Base-by-base conservation (phyloP, 2,113 vertebrate genomes). In the Limanda limanda region DNA sequence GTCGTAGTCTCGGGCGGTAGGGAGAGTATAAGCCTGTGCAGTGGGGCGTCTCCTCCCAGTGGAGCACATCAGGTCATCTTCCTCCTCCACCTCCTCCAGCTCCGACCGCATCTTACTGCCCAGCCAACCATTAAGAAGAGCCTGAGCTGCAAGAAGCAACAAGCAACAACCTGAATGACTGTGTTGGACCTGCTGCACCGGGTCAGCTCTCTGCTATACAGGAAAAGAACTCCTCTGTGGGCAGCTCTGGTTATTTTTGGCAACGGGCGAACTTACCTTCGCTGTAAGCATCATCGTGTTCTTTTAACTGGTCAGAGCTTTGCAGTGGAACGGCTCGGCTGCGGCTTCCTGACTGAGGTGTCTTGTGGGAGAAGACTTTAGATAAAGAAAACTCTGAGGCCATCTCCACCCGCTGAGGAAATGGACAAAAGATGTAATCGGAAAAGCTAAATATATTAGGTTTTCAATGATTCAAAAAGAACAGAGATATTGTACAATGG, bases 41-140 rank as follows among this genome's bases (percentile, higher is more conserved):
- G 35, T 10, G 31, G 83, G 78, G 15, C 51, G 81, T 35, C 57
- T 83, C n/a, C 13, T 86, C 69, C 87, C 88, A 62, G 42, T 24
- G 4, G 37, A 82, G 70, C 66, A 72, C 78, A 88, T 20, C 13
- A 68, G 59, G 11, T 87, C 90, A 76, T 95, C 95, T n/a, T 91
- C 94, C 56, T 92, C 94, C 24, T 94, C 92, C 3, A 87, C 91
- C 72, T 86, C 91, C 71, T 86, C 90, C 72, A 96, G 89, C 82
- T 97, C 91, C 72, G 92, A 61, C 0, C 92, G 93, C 84, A 97
- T 85, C 63, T 96, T 96, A 85, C 85, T 95, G 76, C 93, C 92
- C 90, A 97, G 92, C 97, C 97, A 99, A 45, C 93, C 94, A 62
- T 81, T 93, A 24, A 99, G 92, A 74, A 98, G 91, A 51, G 95